Base-by-base conservation (phyloP, 1,140 invertebrate species). In the Lordiphosa mommai region DNA sequence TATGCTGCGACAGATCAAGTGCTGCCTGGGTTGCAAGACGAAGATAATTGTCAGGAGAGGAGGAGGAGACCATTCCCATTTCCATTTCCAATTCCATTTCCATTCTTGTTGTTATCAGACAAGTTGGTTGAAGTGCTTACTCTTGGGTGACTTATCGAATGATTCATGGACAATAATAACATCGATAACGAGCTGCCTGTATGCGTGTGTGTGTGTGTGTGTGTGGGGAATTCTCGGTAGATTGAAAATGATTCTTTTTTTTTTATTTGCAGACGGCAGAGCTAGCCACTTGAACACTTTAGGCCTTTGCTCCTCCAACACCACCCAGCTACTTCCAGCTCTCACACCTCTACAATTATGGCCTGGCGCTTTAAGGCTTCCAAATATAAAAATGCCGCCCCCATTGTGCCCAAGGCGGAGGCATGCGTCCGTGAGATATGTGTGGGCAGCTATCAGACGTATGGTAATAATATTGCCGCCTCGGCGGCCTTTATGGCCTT, bases 331-430 rank as follows among this genome's bases (percentile, higher is more conserved):
- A 20, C 17, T 27, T 6, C 20, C 20, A 27, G 1, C 6, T 5
- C 23, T 5, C 2, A 2, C 20, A 23, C 17, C 9, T 20, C 7
- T 17, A 3, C 50, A 30, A 80, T 4, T 50, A 96, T 96, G 95
- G 95, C 95, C 90, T 98, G 96, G 96, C 92, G 96, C 90, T 98
- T 98, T 90, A 98, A 98, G 92, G 95, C 95, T 87, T 98, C 96
- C 49, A 98, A 98, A 89, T 98, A 97, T 89, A 98, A 98, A 92
- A 98, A 98, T 95, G 95, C 96, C 56, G 94, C 95, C 63, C 96
- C 96, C 16, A 96, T 97, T 86, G 94, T 97, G 66, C 96, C 96
- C 6, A 97, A 97, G 88, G 94, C 95, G 58, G 96, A 98, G 91
- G 94, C 95, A 57, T 96, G 95, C 90, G 94, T 98, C 65, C 91